Conservation (phyloP, 2,113 vertebrate genomes). For the Tragelaphus strepsiceros region DNA sequence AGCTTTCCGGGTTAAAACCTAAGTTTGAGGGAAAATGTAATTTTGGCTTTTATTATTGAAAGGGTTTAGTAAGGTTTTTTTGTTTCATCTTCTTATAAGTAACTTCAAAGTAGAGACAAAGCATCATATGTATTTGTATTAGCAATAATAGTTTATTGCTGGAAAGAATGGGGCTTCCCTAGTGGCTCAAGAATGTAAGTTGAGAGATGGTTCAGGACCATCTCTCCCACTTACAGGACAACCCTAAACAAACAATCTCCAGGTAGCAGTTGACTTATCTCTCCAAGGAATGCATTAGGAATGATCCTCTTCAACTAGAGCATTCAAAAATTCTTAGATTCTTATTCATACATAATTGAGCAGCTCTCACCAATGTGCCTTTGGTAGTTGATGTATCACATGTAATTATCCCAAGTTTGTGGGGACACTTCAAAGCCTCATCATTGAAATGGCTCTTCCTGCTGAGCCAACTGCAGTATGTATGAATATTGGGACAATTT, state of each 20-base stretch:
- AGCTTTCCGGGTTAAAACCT: not conserved
- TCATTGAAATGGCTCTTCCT: constrained; percentile 43
- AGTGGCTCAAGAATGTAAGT: not conserved
- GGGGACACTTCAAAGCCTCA: not conserved
- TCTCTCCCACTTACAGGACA: not conserved
- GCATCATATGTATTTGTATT: not conserved
- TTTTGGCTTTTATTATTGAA: not conserved
- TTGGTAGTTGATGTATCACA: constrained; percentile 45
- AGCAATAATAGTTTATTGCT: not conserved
- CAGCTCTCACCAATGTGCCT: constrained; percentile 18
- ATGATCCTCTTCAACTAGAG: not conserved
- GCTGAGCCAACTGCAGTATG: constrained; percentile 11
- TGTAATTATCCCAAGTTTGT: constrained; percentile 62
- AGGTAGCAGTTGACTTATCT: not conserved
- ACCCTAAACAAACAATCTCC: not conserved
- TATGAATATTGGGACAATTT: constrained; percentile 32
- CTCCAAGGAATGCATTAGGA: not conserved
- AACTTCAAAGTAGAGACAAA: not conserved
- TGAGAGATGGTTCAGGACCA: not conserved
- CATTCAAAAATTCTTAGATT: constrained; percentile 9
- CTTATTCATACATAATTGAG: constrained; percentile 42
- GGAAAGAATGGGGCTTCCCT: not conserved
- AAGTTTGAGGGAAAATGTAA: not conserved
- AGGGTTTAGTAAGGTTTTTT: not conserved
- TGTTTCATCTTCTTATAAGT: not conserved